These are phyloP conservation scores for Drosophila robusta DNA, from an alignment of 2,888 invertebrate species.

Conservation along the genomic window DNA sequence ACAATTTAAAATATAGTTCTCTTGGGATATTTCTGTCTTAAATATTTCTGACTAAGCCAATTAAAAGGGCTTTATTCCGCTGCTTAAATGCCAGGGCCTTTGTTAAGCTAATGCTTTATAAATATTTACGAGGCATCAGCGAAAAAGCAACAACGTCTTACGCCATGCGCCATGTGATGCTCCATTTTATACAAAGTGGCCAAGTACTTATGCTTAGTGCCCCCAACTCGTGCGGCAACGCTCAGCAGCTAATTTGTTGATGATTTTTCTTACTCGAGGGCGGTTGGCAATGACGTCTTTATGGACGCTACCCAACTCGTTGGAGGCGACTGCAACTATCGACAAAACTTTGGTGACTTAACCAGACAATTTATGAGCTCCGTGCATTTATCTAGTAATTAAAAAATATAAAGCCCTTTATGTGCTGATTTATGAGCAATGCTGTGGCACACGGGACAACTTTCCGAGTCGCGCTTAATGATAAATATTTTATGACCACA, in stretches of 20 bases:
- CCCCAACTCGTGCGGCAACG: neutral
- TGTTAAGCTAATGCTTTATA: constrained; percentile 43
- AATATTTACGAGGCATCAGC: constrained; percentile 57
- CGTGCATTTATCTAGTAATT: constrained; percentile 70
- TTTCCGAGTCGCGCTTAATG: constrained; percentile 27
- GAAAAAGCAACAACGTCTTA: constrained; percentile 9
- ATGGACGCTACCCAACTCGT: constrained; percentile 1
- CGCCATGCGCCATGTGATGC: constrained; percentile 32
- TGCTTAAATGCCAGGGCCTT: constrained; percentile 10
- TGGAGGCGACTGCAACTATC: constrained; percentile 34
- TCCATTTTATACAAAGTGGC: constrained; percentile 29
- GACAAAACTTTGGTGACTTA: constrained; percentile 42
- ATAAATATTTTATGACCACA: constrained; percentile 42
- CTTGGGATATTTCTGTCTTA: neutral
- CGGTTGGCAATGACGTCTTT: constrained; percentile 44
- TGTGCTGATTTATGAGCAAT: constrained; percentile 64
- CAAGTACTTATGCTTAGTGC: constrained; percentile 11
- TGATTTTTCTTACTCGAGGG: constrained; percentile 39
- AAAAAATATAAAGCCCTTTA: constrained; percentile 62
- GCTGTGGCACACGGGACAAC: neutral
- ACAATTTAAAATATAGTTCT: neutral
- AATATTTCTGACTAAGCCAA: constrained; percentile 2
- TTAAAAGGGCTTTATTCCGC: constrained; percentile 9
- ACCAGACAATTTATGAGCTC: constrained; percentile 61
- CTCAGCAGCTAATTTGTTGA: constrained; percentile 40